Conservation (phyloP, 1,140 invertebrate species). For the Drosophila elegans region DNA sequence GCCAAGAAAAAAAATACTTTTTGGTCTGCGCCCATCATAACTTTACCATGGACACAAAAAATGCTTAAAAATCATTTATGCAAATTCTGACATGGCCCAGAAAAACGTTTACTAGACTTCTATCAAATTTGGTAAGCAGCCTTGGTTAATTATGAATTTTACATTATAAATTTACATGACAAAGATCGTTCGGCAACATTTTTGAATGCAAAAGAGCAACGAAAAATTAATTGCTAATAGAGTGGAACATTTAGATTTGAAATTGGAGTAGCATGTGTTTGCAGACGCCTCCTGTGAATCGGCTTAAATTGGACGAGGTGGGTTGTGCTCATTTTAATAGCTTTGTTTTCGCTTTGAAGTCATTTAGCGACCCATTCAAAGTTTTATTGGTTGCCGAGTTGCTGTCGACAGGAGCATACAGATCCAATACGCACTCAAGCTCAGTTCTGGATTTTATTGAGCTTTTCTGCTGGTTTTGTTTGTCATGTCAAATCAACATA, state of each 20-base stretch:
- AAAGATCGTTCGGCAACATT: slow-evolving; percentile 30
- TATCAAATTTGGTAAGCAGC: slow-evolving; percentile 18
- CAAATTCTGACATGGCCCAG: slow-evolving; percentile 28
- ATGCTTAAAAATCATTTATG: slow-evolving; percentile 59
- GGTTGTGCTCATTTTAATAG: slow-evolving; percentile 23
- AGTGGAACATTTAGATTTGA: slow-evolving; percentile 56
- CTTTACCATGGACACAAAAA: slow-evolving; percentile 28
- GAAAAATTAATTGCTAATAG: slow-evolving; percentile 56
- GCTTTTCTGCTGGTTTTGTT: background rate
- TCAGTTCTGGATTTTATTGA: background rate
- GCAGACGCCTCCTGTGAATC: background rate
- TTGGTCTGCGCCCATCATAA: slow-evolving; percentile 5
- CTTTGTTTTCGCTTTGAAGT: slow-evolving; percentile 35
- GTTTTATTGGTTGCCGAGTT: slow-evolving; percentile 36
- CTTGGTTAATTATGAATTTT: slow-evolving; percentile 26
- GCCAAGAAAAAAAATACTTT: slow-evolving; percentile 47
- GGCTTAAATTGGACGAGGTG: background rate
- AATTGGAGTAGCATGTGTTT: slow-evolving; percentile 39
- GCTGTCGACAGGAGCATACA: slow-evolving; percentile 9
- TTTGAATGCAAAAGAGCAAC: background rate
- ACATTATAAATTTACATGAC: slow-evolving; percentile 58
- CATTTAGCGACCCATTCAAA: slow-evolving; percentile 66
- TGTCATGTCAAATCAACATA: background rate
- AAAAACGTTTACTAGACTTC: slow-evolving; percentile 28
- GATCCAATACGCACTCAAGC: slow-evolving; percentile 41